A percentile compares a stretch with the other conserved stretches of the same genome.
phyloP scores from a whole-genome alignment of 2,797 vertebrate genomes.

The Liparis tanakae region DNA sequence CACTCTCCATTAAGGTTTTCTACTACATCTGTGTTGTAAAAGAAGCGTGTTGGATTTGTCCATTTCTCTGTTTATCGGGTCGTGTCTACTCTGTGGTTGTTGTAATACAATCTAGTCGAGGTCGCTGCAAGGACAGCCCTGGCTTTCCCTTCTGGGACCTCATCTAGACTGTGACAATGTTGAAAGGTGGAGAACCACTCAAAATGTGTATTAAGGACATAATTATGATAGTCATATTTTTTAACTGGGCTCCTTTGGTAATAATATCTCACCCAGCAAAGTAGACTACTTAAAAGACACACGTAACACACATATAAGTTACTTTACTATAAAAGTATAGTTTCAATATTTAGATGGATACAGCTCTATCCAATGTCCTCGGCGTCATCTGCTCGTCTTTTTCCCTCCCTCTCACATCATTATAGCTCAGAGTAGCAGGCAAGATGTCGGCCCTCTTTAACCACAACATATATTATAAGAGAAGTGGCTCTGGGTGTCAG shows the following conservation, averaged over 20 bases:
- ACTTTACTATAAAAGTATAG: not conserved
- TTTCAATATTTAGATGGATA: constrained; percentile 13
- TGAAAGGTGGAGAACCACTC: constrained; percentile 16
- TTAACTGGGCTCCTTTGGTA: not conserved
- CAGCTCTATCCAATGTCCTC: constrained; percentile 2
- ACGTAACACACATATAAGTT: not conserved
- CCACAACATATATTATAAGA: constrained; percentile 34
- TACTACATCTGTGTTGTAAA: constrained; percentile 16
- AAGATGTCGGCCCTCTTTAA: constrained; percentile 28
- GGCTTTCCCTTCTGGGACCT: constrained; percentile 24
- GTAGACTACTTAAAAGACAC: not conserved
- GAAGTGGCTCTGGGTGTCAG: constrained; percentile 33
- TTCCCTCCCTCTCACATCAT: not conserved
- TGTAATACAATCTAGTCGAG: constrained; percentile 49
- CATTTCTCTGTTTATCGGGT: constrained; percentile 38
- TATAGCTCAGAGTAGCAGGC: constrained; percentile 9
- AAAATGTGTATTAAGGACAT: not conserved
- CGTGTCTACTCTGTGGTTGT: constrained; percentile 24
- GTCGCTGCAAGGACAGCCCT: constrained; percentile 46
- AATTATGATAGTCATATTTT: constrained; percentile 4
- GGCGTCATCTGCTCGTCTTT: not conserved
- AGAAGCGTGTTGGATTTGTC: constrained; percentile 34
- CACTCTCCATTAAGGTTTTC: constrained; percentile 17
- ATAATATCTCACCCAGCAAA: not conserved
- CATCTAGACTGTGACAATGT: constrained; percentile 31